A percentile compares a stretch with the other conserved stretches of the same genome.
Evolutionary conservation across 2,888 invertebrate genomes (phyloP).

Genomic region (Monoplex corrugatus): DNA sequence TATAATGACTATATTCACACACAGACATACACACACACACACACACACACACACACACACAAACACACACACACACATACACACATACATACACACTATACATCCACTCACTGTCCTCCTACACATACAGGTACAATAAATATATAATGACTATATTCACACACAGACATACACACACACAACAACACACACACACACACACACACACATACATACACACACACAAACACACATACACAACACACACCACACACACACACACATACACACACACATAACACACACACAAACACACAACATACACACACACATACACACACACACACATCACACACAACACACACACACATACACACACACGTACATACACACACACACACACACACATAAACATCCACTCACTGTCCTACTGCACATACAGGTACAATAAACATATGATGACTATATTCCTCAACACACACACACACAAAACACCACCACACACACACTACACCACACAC

Average conservation of each 20-base stretch:
- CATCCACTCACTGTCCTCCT: too few relatives aligned
- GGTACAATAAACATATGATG: too few relatives aligned
- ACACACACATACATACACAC: too few relatives aligned
- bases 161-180: not conserved
- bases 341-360: not conserved
- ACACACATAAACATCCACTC: too few relatives aligned
- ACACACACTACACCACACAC: too few relatives aligned
- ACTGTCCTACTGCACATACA: too few relatives aligned
- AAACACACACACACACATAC: not conserved
- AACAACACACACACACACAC: too few relatives aligned
- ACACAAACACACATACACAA: too few relatives aligned
- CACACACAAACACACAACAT: not conserved
- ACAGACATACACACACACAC: not conserved
- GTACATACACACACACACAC: not conserved
- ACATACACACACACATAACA: not conserved
- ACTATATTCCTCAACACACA: not conserved
- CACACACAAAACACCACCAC: not conserved
- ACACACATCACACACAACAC: too few relatives aligned
- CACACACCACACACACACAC: slow-evolving; percentile 6
- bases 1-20: too few relatives aligned
- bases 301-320: too few relatives aligned
- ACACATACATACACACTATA: not conserved
- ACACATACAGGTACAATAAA: not conserved
- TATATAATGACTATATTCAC: not conserved
- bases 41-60: slow-evolving; percentile 9